These are phyloP conservation scores for Psittacula echo DNA, from an alignment of 2,797 vertebrate genomes.

Conservation along the genomic window DNA sequence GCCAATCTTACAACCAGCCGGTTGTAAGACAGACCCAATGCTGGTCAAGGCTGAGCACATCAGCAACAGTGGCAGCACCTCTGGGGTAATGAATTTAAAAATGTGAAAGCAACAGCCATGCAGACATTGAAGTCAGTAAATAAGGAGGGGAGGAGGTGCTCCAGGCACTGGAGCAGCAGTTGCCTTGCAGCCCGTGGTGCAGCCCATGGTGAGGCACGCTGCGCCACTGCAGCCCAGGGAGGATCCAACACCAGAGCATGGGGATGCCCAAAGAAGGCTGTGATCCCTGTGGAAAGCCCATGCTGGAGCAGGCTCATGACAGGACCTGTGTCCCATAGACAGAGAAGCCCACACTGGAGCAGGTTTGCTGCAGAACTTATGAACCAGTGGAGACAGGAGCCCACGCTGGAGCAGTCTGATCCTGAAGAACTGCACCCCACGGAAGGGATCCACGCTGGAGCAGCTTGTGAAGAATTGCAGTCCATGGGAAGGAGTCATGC, in stretches of 20 bases:
- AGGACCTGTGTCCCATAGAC: background rate
- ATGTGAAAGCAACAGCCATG: background rate
- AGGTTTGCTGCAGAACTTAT: background rate
- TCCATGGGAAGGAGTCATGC: background rate
- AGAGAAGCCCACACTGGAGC: background rate
- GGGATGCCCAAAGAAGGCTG: background rate
- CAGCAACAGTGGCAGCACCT: background rate
- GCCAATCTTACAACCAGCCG: background rate
- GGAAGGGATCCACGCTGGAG: fast-evolving
- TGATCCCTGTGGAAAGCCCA: background rate
- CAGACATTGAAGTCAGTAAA: background rate
- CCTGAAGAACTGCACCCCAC: background rate
- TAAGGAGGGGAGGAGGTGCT: background rate
- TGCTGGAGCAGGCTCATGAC: background rate
- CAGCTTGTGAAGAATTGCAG: background rate
- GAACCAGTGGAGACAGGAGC: background rate
- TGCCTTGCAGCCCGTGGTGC: fast-evolving
- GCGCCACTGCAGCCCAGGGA: background rate
- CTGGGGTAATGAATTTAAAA: background rate
- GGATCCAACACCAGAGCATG: background rate
- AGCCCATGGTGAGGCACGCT: background rate
- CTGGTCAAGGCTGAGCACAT: background rate
- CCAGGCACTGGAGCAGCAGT: fast-evolving
- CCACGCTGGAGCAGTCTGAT: background rate
- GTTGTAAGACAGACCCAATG: background rate